Evolutionary conservation across 23 tunicate species (phyloP), one percentile per base, ranked within the genome.

Genomic region (Phallusia fumigata): DNA sequence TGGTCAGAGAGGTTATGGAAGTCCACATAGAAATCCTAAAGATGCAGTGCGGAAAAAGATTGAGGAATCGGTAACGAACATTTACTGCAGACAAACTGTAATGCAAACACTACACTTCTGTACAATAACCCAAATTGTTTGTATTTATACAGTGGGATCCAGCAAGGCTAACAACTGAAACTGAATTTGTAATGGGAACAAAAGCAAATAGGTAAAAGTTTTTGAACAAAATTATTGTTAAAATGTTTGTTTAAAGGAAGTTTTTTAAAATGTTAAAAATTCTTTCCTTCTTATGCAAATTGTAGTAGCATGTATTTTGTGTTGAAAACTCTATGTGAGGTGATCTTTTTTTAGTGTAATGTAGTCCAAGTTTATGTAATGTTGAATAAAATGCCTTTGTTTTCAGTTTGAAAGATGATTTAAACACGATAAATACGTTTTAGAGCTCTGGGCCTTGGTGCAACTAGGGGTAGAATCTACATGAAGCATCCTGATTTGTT

Each of bases 401-500:
- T 40, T 40, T 40, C 47, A 40, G 47, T 40, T 3, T 10, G 10
- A 58, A 22, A 58, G 3, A 5, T 13, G 11, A 21, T 11, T 24
- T 13, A 24, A 58, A 21, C 11, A 58, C 13, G 11, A 12, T 12
- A 0, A 80, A 12, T 19, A 22, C 32, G 32, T 64, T 50, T 0
- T 84, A 94, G 98, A 58, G 98, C 94, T 15, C 85, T 94, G 6
- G 98, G 98, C 0, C 87, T 94, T 11, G 98, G 98, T 35, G 94
- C 98, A 2, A 94, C 98, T 18, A 73, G 98, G 64, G 98, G 98
- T 0, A 74, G 98, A 73, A 94, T 94, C 35, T 94, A 94, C 81
- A 94, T 94, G 98, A 94, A 94, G 50, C 98, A 94, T 86, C 98
- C 98, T 30, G 94, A 89, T 18, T 76, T 94, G 80, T 94, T 94